Percentiles rank a stretch among this genome's conserved stretches.
Conservation (phyloP, 2,888 invertebrate genomes). For the Schizotus pectinicornis region DNA sequence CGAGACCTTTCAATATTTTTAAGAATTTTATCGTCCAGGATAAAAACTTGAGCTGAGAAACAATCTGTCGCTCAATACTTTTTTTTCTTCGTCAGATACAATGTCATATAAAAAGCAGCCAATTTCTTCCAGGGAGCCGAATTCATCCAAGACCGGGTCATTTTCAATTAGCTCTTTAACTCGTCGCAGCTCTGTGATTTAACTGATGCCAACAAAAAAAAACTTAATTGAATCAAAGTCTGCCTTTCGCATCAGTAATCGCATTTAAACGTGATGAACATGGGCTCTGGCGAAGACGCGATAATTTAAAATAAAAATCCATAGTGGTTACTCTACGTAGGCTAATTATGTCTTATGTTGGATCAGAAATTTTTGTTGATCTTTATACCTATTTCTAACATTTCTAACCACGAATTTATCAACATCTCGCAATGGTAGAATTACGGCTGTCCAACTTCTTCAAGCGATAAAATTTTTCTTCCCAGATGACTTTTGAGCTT, state of each 20-base stretch:
- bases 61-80: background rate
- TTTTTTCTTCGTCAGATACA: too few relatives aligned
- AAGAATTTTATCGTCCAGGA: background rate
- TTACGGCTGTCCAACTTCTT: too few relatives aligned
- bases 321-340: too few relatives aligned
- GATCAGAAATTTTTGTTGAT: too few relatives aligned
- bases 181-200: constrained; percentile 1
- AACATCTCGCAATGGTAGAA: too few relatives aligned
- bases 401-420: too few relatives aligned
- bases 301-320: too few relatives aligned
- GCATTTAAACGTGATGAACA: background rate
- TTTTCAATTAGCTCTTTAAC: constrained; percentile 11
- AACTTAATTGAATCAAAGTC: background rate
- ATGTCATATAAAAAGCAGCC: background rate
- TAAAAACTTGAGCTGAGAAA: background rate
- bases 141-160: background rate
- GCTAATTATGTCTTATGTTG: too few relatives aligned
- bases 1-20: constrained; percentile 3
- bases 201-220: background rate
- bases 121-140: background rate
- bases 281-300: too few relatives aligned
- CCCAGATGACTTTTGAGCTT: too few relatives aligned
- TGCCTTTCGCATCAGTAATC: background rate
- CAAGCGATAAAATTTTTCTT: too few relatives aligned
- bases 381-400: too few relatives aligned